These are phyloP conservation scores for Hydraecia micacea DNA, from an alignment of 2,888 invertebrate genomes.

Conservation along the genomic window DNA sequence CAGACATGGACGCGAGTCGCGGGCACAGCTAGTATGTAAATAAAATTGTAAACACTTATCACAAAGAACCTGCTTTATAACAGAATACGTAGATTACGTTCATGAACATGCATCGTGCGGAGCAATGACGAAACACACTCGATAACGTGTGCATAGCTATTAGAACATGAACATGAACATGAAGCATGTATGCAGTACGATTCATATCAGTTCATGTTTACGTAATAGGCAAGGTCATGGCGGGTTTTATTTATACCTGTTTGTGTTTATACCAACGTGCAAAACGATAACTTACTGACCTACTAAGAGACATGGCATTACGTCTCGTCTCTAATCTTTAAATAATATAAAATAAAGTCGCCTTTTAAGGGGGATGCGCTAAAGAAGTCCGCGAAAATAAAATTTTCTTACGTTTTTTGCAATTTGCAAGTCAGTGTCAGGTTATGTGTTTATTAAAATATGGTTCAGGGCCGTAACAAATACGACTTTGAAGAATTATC, in stretches of 20 bases:
- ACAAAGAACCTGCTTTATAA: not conserved
- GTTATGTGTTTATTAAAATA: not conserved
- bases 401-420: not conserved
- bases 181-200: not conserved
- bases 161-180: not conserved
- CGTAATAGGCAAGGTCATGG: conserved; percentile 21
- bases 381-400: too few relatives aligned
- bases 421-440: not conserved
- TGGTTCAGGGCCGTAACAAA: not conserved
- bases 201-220: not conserved
- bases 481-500: too few relatives aligned
- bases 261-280: not conserved
- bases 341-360: not conserved
- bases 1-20: too few relatives aligned
- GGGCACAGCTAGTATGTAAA: not conserved
- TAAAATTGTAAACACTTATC: conserved; percentile 8
- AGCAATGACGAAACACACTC: conserved; percentile 3
- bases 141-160: not conserved
- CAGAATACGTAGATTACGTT: not conserved
- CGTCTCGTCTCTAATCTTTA: not conserved
- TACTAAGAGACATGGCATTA: not conserved
- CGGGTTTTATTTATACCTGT: not conserved
- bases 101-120: not conserved
- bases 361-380: not conserved
- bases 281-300: not conserved